Base-by-base conservation (phyloP, 2,797 vertebrate species). In the Sebastes vulpes region DNA sequence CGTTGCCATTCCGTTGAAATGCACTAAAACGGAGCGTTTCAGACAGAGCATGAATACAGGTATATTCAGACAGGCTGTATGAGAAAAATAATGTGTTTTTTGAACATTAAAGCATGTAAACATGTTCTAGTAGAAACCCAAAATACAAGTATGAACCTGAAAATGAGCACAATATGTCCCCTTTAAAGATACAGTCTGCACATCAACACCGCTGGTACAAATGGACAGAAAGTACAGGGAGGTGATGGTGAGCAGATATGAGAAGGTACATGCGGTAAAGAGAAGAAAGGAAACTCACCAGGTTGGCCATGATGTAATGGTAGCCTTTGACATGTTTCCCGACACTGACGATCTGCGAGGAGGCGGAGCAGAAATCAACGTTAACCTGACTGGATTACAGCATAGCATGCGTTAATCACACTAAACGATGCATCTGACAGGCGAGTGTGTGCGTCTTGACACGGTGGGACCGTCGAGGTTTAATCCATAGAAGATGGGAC, bases 301-400 rank as follows among this genome's bases (percentile, higher is more conserved):
- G 95, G 90, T 98, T 99, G 92, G 98, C 98, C 95, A 98, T 97
- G 95, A 99, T 98, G 94, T 98, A 99, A 93, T 99, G 98, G 92
- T 99, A 98, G 84, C 98, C 98, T 96, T 98, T 98, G 85, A 99
- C 98, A 63, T 99, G 98, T 81, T 99, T 99, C 79, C 98, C 98
- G 56, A 98, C 97, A n/a, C 98, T 99, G 91, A 99, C 97, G 83
- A 98, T 97, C 98, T 99, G 93, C 52, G 42, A 80, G 72, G 79
- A 78, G 79, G 90, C 78, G 35, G 46, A 89, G 63, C 65, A 88
- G 57, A 85, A 28, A 21, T 70, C 72, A 83, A 6, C 5, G 59
- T 91, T 91, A 95, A 92, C 83, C 61, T 46, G 76, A 92, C 26
- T 84, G 75, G 86, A 92, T 88, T 75, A 83, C 65, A 89, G 75